Evolutionary conservation across 2,888 invertebrate species (phyloP), one percentile per base, ranked within the genome.

Genomic region (Cordilura impudica): DNA sequence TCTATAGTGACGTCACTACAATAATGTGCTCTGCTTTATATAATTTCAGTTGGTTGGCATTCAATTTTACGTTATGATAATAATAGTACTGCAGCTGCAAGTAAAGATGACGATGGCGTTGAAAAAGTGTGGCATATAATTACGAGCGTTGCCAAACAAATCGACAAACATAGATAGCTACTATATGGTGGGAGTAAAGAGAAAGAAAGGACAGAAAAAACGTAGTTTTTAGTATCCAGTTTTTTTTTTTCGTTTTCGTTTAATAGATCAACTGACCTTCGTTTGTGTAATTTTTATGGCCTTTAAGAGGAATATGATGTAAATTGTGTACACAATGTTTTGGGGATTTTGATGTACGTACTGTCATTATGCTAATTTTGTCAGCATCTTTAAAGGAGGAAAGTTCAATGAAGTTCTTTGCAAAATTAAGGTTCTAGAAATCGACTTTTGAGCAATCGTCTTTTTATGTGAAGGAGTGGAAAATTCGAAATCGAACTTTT

Each of bases 1-100:
- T 63, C 35, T 43, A 16, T 54, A 71, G 60, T 71, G 75, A 75
- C 79, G 79, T 79, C 79, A 79, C 51, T 63, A 31, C 43, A 56
- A 18, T 70, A 19, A 29, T 10, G 29, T 56, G 14, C n/a, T 67
- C 23, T 31, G 21, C 29, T 12, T 14, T 31, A 71, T 45, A 54
- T 35, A 18, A 71, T 54, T 71, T 63, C 19, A 45, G 53, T 53
- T 54, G 45, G n/a, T 6, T 51, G 49, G 23, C 60, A 54, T 67
- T 67, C 60, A n/a, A 60, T 60, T 47, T 45, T 12, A 23, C 2
- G 12, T 45, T 26, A n/a, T 39, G 14, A 31, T 21, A 21, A 2
- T 35, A 8, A 35, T 51, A 12, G 23, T n/a, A 10, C 1, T n/a
- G 23, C 29, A 10, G 23, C 19, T 23, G 45, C 45, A 43, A 51